Evolutionary conservation across 2,888 invertebrate species (phyloP).

Genomic region (Drosophila anceps): DNA sequence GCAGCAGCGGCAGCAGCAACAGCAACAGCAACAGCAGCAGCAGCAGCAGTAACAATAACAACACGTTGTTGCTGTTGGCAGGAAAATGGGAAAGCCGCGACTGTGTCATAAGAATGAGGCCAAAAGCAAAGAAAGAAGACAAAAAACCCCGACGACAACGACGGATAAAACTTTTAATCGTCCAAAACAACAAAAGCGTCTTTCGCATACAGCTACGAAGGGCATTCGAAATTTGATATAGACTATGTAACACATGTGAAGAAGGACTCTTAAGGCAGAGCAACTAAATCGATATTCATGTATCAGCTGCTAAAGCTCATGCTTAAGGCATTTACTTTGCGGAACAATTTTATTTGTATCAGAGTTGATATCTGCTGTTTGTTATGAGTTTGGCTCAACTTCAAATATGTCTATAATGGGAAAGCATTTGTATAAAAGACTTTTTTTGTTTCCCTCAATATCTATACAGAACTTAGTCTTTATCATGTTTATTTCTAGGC

Average conservation of each 20-base stretch:
- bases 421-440: not conserved
- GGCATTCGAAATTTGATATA: not conserved
- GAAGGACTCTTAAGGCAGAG: not conserved
- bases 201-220: not conserved
- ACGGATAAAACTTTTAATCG: slow-evolving; percentile 79
- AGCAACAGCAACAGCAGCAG: slow-evolving; percentile 39
- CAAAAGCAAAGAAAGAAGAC: slow-evolving; percentile 57
- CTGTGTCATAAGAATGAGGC: slow-evolving; percentile 68
- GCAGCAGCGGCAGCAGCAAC: slow-evolving; percentile 37
- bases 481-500: too few species aligned
- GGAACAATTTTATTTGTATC: not conserved
- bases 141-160: slow-evolving; percentile 35
- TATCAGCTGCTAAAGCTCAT: not conserved
- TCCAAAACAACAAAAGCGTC: slow-evolving; percentile 68
- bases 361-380: not conserved
- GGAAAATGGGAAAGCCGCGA: slow-evolving; percentile 53
- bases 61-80: slow-evolving; percentile 38
- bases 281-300: slow-evolving; percentile 5
- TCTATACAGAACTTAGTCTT: not conserved
- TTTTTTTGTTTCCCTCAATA: not conserved
- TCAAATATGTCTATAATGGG: not conserved
- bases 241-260: not conserved
- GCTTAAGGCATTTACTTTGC: not conserved
- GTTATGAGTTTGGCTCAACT: too few species aligned
- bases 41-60: slow-evolving; percentile 39